Conservation (phyloP, 2,113 vertebrate species). For the Silurus asotus region DNA sequence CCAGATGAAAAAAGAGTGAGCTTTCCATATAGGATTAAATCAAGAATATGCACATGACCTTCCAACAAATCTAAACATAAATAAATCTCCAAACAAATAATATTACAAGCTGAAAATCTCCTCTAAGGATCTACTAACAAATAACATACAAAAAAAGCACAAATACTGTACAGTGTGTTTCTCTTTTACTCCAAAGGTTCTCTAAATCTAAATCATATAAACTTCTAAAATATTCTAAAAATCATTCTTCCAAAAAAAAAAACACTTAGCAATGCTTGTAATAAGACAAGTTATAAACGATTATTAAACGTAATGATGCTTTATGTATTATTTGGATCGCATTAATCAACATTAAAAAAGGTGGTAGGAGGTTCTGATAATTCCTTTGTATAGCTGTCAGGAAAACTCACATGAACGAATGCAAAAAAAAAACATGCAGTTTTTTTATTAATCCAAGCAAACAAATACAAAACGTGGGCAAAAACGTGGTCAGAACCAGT, state of each 20-base stretch:
- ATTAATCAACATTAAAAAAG: background rate
- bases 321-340: background rate
- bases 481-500: too few relatives aligned
- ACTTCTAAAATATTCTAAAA: background rate
- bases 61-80: background rate
- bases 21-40: background rate
- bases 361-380: background rate
- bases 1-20: slow-evolving; percentile 1
- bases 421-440: too few relatives aligned
- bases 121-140: background rate
- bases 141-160: background rate
- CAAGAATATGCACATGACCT: background rate
- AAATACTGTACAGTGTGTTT: background rate
- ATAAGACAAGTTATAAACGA: background rate
- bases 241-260: background rate
- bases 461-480: too few relatives aligned
- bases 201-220: background rate
- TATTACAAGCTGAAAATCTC: background rate
- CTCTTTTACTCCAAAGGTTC: background rate
- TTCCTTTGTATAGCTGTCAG: background rate
- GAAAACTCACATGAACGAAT: too few relatives aligned
- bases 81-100: background rate
- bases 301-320: background rate
- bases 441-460: too few relatives aligned
- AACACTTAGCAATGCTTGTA: background rate